Evolutionary conservation across 2,888 invertebrate genomes (phyloP).

Genomic region (Drosophila koepferae): DNA sequence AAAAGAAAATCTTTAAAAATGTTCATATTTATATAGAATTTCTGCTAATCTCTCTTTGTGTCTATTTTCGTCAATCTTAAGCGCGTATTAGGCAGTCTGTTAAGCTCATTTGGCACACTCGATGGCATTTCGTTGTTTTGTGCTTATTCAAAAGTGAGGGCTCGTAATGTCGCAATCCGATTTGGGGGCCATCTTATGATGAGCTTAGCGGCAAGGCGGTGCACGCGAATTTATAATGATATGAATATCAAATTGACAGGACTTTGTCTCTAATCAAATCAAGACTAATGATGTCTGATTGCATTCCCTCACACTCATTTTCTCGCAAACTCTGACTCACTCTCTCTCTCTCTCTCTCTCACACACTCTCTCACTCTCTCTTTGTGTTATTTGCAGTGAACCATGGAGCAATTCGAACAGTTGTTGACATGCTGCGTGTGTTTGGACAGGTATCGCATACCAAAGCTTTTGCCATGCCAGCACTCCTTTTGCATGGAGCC

Average conservation of each 20-base stretch:
- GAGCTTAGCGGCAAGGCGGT: constrained; percentile 58
- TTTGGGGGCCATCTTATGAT: constrained; percentile 67
- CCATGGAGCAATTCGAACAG: constrained; percentile 98
- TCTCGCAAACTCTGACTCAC: no score
- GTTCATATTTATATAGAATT: background rate
- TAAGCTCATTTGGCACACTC: background rate
- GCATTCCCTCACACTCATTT: constrained; percentile 19
- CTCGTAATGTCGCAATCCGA: constrained; percentile 68
- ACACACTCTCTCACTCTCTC: background rate
- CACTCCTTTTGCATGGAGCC: constrained; percentile 99
- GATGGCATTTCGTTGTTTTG: background rate
- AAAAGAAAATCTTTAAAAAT: background rate
- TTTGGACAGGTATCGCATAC: constrained; percentile 97
- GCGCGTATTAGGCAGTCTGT: background rate
- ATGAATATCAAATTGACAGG: constrained; percentile 81
- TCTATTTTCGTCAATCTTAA: background rate
- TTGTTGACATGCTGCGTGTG: constrained; percentile 99
- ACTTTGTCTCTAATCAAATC: constrained; percentile 72
- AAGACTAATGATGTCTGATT: constrained; percentile 71
- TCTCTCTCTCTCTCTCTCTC: constrained; percentile 21
- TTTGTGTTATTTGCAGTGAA: constrained; percentile 78
- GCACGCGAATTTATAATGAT: constrained; percentile 78
- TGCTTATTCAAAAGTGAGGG: constrained; percentile 66
- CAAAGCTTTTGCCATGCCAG: constrained; percentile 99
- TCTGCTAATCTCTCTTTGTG: no score